Evolutionary conservation across 2,113 vertebrate species (phyloP).

Genomic region (Caranx melampygus): DNA sequence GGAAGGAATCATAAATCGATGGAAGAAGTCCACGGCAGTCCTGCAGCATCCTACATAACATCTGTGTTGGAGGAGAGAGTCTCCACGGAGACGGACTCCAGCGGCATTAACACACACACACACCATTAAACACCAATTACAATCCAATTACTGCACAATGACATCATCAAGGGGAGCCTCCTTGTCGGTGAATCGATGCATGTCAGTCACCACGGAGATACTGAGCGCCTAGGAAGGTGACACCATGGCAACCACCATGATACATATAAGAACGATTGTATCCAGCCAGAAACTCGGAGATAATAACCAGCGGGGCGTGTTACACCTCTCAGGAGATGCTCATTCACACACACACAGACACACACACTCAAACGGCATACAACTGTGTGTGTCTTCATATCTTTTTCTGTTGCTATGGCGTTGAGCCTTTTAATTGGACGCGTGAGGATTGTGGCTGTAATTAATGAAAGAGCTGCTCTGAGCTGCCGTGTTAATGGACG

Average conservation of each 20-base stretch:
- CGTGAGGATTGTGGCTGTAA: conserved; percentile 52
- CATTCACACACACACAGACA: conserved; percentile 3
- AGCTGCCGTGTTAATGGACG: conserved; percentile 43
- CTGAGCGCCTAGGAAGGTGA: conserved; percentile 20
- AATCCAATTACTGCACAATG: conserved; percentile 63
- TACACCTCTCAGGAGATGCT: not conserved
- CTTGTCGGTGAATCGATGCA: conserved; percentile 27
- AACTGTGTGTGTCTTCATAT: conserved; percentile 16
- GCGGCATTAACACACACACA: conserved; percentile 35
- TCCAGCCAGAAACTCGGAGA: not conserved
- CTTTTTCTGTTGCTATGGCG: conserved; percentile 4
- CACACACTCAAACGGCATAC: conserved; percentile 8
- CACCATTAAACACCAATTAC: conserved; percentile 70
- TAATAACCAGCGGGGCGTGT: conserved; percentile 10
- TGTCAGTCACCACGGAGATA: conserved; percentile 57
- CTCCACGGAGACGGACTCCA: conserved; percentile 46
- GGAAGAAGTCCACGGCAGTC: conserved; percentile 42
- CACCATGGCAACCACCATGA: not conserved
- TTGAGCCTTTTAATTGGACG: conserved; percentile 64
- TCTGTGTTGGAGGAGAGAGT: conserved; percentile 48
- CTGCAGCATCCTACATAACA: conserved; percentile 11
- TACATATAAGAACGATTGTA: not conserved
- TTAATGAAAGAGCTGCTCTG: conserved; percentile 44
- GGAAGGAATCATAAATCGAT: conserved; percentile 62
- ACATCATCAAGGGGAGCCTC: conserved; percentile 49